Evolutionary conservation across 2,888 invertebrate genomes (phyloP).

Genomic region (Sisyra nigra): DNA sequence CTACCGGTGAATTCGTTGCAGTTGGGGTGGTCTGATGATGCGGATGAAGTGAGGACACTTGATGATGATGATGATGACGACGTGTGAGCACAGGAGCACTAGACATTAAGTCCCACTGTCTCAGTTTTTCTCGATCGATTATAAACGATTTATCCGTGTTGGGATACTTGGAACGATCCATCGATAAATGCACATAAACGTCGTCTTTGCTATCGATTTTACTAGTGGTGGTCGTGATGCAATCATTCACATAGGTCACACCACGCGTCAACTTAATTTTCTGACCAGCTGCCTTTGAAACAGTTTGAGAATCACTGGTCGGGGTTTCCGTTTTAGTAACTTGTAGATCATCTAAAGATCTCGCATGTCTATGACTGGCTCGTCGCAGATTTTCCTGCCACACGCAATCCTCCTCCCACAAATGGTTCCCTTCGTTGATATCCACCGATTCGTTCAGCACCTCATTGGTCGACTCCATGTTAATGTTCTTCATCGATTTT

Average conservation of each 20-base stretch:
- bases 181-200: constrained; percentile 31
- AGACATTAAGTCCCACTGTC: constrained; percentile 81
- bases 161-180: constrained; percentile 26
- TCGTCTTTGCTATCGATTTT: constrained; percentile 27
- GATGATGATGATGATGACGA: background rate
- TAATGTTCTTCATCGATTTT: background rate
- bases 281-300: constrained; percentile 5
- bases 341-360: constrained; percentile 71
- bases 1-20: no score
- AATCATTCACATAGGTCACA: constrained; percentile 66
- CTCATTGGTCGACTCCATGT: background rate
- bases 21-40: no score
- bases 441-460: constrained; percentile 19
- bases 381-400: constrained; percentile 68
- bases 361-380: constrained; percentile 65
- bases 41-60: background rate
- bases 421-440: constrained; percentile 44
- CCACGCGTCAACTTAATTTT: constrained; percentile 42
- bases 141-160: constrained; percentile 19
- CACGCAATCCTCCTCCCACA: constrained; percentile 69
- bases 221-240: constrained; percentile 34
- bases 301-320: constrained; percentile 3
- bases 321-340: constrained; percentile 10
- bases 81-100: constrained; percentile 33
- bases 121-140: constrained; percentile 69